These are phyloP conservation scores for Sclerurus mexicanus DNA, from an alignment of 2,113 vertebrate species.

Conservation along the genomic window DNA sequence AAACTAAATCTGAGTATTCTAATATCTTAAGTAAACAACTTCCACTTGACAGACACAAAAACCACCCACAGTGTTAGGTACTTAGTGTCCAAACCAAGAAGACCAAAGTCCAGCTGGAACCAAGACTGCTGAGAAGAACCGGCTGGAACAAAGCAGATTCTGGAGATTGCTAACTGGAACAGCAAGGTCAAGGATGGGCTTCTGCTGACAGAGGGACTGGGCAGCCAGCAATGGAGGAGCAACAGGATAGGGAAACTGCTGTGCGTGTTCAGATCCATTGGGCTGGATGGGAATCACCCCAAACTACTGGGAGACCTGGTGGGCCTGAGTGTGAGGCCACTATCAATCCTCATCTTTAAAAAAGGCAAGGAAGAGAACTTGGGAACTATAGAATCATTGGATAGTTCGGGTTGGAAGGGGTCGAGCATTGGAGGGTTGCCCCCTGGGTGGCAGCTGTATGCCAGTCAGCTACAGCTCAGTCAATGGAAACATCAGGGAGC, in stretches of 20 bases:
- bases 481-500: neutral
- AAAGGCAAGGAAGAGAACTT: neutral
- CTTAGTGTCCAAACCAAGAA: neutral
- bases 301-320: neutral
- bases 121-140: fast-evolving
- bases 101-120: neutral
- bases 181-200: neutral
- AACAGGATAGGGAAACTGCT: neutral
- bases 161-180: neutral
- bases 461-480: neutral
- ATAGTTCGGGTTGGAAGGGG: neutral
- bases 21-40: neutral
- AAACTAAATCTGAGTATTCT: neutral
- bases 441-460: neutral
- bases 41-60: neutral
- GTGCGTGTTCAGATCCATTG: neutral
- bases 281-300: neutral
- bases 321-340: neutral
- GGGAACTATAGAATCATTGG: neutral
- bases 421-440: neutral
- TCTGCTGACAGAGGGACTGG: neutral
- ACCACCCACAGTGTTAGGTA: neutral
- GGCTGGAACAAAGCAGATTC: neutral
- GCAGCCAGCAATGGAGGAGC: neutral
- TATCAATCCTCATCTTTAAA: neutral